phyloP scores from a whole-genome alignment of 2,888 invertebrate species.

The Orchestes rusci region DNA sequence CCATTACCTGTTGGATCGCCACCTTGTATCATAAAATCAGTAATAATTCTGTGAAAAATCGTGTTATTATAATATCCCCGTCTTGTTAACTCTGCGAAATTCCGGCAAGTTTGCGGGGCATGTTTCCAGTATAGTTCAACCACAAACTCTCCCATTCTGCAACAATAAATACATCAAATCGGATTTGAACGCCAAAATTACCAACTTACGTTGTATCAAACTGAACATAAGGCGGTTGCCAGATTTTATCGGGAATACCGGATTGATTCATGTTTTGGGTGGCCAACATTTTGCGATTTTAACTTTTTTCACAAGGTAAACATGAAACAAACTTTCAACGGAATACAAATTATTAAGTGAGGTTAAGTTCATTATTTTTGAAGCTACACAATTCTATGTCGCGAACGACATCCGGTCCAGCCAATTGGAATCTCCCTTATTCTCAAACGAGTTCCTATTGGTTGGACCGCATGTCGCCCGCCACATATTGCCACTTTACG shows the following conservation, averaged over 20 bases:
- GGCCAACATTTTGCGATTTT: constrained; percentile 40
- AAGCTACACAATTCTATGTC: no score
- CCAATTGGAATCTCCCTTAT: no score
- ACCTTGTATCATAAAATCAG: constrained; percentile 77
- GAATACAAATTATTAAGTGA: no score
- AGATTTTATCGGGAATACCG: constrained; percentile 79
- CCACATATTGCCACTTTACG: no score
- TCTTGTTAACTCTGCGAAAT: constrained; percentile 90
- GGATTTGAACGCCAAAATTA: no score
- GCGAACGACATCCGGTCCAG: no score
- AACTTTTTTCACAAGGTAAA: no score
- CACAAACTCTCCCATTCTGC: constrained; percentile 85
- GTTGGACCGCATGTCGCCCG: no score
- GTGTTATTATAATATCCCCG: constrained; percentile 95
- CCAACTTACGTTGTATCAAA: constrained; percentile 81
- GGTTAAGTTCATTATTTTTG: no score
- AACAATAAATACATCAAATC: no score
- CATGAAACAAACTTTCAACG: no score
- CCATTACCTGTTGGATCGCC: constrained; percentile 94
- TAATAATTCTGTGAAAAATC: constrained; percentile 92
- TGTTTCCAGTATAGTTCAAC: constrained; percentile 98
- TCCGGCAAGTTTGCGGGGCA: constrained; percentile 93
- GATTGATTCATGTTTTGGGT: constrained; percentile 51
- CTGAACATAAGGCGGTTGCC: constrained; percentile 79
- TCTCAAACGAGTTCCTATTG: no score